Base-by-base conservation (phyloP, 2,797 vertebrate genomes). In the Pseudopleuronectes americanus region DNA sequence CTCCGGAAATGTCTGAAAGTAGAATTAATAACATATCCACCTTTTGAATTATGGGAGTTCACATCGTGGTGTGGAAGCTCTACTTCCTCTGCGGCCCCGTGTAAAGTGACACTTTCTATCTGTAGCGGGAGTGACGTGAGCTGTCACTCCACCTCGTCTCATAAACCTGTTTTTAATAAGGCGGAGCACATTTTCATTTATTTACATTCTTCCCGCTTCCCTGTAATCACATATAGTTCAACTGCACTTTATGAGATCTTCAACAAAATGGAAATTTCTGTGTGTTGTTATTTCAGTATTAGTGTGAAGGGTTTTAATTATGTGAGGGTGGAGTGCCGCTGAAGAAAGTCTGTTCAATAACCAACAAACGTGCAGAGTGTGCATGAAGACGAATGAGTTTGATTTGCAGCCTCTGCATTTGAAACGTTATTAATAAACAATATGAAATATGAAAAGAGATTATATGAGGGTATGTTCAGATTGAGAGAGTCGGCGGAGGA, bases 11-110 rank as follows among this genome's bases (percentile, higher is more conserved):
- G 31, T 9, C 31, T 33, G 31, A 33, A 33, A 33, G 31, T 33
- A 14, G 57, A 47, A 52, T 82, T 80, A 84, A 74, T 75, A 71
- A 68, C 60, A 59, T 24, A 7, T 36, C 54, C 56, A 66, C 60
- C 47, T 58, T 71, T 65, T 1, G 17, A 64, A 60, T 86, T 60
- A 60, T 64, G 43, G 38, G 23, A 54, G 61, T 28, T 45, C 63
- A 65, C 68, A 74, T 71, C 33, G n/a, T 64, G 65, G 71, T 74
- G 49, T 56, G 45, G 23, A 68, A 69, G 22, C 28, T 70, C 4
- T 23, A 51, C 68, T 58, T 76, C 55, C 26, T 53, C 51, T 53
- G 57, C 53, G 3, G 24, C 60, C 45, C 47, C 28, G 22, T 53
- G 57, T 24, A 68, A 7, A n/a, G 31, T 56, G 57, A 19, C 45